phyloP scores from a whole-genome alignment of 2,888 invertebrate species.

The Heliconius hortense region DNA sequence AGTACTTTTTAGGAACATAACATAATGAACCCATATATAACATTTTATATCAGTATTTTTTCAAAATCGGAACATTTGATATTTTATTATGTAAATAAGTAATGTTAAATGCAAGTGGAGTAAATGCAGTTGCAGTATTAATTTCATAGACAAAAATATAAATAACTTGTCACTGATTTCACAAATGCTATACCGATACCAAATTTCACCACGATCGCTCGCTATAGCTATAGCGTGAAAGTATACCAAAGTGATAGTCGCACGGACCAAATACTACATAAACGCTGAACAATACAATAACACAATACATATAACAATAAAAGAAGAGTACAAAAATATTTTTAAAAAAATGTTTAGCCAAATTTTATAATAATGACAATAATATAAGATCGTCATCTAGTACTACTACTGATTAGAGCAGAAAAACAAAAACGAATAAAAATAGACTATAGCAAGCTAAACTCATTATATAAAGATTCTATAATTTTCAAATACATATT shows the following conservation, averaged over 20 bases:
- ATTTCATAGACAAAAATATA: not conserved
- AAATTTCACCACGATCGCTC: conserved; percentile 1
- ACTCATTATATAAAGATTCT: not conserved
- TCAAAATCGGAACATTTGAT: not conserved
- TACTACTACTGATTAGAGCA: no score
- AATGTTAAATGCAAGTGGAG: not conserved
- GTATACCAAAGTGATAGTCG: conserved; percentile 9
- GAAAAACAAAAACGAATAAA: not conserved
- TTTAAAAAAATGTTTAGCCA: no score
- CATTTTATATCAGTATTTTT: not conserved
- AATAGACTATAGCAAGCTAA: not conserved
- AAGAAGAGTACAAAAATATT: no score
- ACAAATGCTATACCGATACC: not conserved
- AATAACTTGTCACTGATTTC: not conserved
- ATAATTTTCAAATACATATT: conserved; percentile 5
- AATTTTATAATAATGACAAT: not conserved
- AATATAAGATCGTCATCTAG: not conserved
- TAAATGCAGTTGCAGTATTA: not conserved
- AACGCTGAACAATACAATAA: no score
- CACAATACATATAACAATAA: not conserved
- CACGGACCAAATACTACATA: not conserved
- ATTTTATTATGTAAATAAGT: not conserved
- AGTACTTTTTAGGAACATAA: not conserved
- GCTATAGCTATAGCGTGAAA: not conserved
- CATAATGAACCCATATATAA: not conserved